Conservation (phyloP, 92 coral and sea anemone genomes). For the Phenganax marumi region DNA sequence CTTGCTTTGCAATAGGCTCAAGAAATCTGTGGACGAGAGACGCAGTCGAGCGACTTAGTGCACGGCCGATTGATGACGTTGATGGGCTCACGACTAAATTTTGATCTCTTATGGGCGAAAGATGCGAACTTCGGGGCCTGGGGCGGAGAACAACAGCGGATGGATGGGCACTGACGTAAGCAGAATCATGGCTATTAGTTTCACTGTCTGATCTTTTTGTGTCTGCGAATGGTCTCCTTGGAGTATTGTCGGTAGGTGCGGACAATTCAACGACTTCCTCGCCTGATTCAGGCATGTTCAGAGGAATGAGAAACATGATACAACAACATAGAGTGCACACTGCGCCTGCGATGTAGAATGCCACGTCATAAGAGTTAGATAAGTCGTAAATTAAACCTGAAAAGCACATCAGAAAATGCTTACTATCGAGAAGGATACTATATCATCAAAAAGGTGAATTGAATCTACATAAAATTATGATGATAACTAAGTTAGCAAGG, state of each 20-base stretch:
- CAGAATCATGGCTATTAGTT: conserved; percentile 37
- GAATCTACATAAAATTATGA: too few relatives aligned
- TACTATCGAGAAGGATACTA: background rate
- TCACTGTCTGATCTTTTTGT: conserved; percentile 16
- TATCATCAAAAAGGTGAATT: background rate
- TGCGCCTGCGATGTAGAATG: conserved; percentile 98
- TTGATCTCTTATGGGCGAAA: conserved; percentile 20
- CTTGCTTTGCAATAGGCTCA: conserved; percentile 29
- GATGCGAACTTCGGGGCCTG: conserved; percentile 27
- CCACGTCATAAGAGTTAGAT: conserved; percentile 85
- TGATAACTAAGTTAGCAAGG: too few relatives aligned
- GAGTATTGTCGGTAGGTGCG: background rate
- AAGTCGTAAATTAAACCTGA: conserved; percentile 83
- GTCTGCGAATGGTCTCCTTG: background rate
- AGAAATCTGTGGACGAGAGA: conserved; percentile 19
- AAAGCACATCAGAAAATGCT: background rate
- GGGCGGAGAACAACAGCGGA: conserved; percentile 21
- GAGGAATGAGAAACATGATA: conserved; percentile 94
- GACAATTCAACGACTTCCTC: conserved; percentile 48
- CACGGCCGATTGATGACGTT: conserved; percentile 21
- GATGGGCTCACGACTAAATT: conserved; percentile 26
- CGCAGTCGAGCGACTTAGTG: conserved; percentile 36
- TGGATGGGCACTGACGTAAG: conserved; percentile 33
- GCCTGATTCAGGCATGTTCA: conserved; percentile 79
- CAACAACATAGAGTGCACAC: conserved; percentile 93